Evolutionary conservation across 2,888 invertebrate genomes (phyloP).

Genomic region (Drosophila recens): DNA sequence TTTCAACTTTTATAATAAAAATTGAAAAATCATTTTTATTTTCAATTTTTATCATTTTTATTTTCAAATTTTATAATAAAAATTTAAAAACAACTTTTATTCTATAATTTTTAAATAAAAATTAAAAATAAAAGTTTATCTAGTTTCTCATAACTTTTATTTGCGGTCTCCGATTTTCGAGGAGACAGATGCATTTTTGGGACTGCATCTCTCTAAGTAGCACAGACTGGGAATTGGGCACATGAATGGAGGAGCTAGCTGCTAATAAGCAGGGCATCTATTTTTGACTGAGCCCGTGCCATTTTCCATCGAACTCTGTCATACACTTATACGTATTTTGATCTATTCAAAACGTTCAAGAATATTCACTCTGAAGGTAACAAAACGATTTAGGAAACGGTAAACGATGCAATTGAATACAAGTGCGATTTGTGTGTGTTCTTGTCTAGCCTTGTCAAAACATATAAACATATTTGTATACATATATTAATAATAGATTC

Average conservation of each 20-base stretch:
- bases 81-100: too few relatives aligned
- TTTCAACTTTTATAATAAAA: too few relatives aligned
- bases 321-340: not conserved
- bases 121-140: too few relatives aligned
- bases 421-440: slow-evolving; percentile 6
- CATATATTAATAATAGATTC: slow-evolving; percentile 10
- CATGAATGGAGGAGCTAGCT: slow-evolving; percentile 29
- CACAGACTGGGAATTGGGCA: slow-evolving; percentile 45
- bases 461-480: not conserved
- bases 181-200: slow-evolving; percentile 1
- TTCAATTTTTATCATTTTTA: too few relatives aligned
- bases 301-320: slow-evolving; percentile 24
- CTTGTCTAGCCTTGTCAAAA: slow-evolving; percentile 17
- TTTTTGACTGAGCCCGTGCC: slow-evolving; percentile 45
- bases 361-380: slow-evolving; percentile 1
- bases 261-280: slow-evolving; percentile 27
- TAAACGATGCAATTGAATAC: slow-evolving; percentile 13
- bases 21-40: too few relatives aligned
- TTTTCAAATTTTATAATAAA: too few relatives aligned
- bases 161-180: slow-evolving; percentile 7
- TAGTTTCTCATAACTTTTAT: too few relatives aligned
- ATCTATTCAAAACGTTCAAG: slow-evolving; percentile 2
- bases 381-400: not conserved
- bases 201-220: slow-evolving; percentile 26
- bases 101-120: too few relatives aligned